Percentiles rank a stretch among this genome's conserved stretches.
Conservation (phyloP, 2,888 invertebrate species). For the Noctua janthina region DNA sequence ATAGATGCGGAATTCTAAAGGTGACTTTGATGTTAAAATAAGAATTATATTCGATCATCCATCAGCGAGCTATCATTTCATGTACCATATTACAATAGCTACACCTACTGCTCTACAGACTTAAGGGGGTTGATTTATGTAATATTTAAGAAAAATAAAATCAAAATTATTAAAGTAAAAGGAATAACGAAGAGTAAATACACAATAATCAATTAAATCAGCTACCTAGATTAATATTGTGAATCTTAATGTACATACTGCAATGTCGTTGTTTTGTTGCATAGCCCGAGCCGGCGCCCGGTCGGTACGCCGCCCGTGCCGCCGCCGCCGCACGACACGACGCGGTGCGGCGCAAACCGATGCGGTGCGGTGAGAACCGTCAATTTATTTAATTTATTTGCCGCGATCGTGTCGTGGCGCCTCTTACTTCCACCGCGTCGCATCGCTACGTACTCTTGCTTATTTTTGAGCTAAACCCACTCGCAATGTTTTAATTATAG, state of each 20-base stretch:
- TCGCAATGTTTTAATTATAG: constrained; percentile 51
- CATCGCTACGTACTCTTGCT: constrained; percentile 34
- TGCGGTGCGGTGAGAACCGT: constrained; percentile 26
- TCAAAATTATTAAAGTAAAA: neutral
- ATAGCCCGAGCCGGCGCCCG: constrained; percentile 16
- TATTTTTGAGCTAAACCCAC: constrained; percentile 41
- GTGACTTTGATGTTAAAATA: constrained; percentile 29
- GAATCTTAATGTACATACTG: constrained; percentile 47
- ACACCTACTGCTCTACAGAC: neutral
- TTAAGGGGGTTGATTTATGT: neutral
- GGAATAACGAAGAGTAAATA: neutral
- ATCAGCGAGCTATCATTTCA: neutral
- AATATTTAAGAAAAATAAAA: neutral
- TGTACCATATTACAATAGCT: neutral
- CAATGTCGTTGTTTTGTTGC: constrained; percentile 52
- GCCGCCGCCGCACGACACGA: constrained; percentile 32
- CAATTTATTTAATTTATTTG: constrained; percentile 64
- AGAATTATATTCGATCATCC: neutral
- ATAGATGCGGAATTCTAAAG: constrained; percentile 20
- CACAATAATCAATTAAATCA: constrained; percentile 48
- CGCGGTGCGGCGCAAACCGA: constrained; percentile 1
- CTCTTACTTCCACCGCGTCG: constrained; percentile 53
- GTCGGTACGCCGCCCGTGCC: constrained; percentile 17
- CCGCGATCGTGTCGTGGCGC: constrained; percentile 40
- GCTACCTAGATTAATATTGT: constrained; percentile 39